Conservation (phyloP, 2,113 vertebrate genomes). For the Heloderma charlesbogerti region DNA sequence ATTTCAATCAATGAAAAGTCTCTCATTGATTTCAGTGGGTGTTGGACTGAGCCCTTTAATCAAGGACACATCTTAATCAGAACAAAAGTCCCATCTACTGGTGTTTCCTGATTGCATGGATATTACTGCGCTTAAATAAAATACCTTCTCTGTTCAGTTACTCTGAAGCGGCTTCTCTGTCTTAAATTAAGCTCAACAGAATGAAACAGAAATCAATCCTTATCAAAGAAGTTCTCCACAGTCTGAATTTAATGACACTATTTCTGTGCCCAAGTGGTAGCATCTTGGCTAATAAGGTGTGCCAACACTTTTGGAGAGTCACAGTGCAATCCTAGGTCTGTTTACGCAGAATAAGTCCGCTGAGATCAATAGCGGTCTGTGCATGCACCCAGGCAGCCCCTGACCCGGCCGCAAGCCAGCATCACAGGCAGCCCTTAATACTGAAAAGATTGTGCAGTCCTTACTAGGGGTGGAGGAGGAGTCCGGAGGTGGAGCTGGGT, state of each 20-base stretch:
- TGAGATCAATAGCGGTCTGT: neutral
- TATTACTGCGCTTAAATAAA: slow-evolving; percentile 55
- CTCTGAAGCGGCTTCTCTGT: slow-evolving; percentile 35
- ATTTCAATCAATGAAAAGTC: slow-evolving; percentile 15
- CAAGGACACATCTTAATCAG: slow-evolving; percentile 38
- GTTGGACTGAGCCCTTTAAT: slow-evolving; percentile 50
- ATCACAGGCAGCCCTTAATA: no score
- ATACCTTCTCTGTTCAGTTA: slow-evolving; percentile 45
- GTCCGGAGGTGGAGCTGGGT: no score
- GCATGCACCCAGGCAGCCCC: no score
- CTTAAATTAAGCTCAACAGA: slow-evolving; percentile 50
- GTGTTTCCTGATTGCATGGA: slow-evolving; percentile 48
- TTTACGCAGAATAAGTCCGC: neutral
- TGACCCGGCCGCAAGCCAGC: no score
- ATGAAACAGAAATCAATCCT: slow-evolving; percentile 55
- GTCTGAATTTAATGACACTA: slow-evolving; percentile 53
- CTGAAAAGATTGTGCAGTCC: no score
- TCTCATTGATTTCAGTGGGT: slow-evolving; percentile 36
- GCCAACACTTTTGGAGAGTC: slow-evolving; percentile 17
- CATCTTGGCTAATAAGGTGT: slow-evolving; percentile 40
- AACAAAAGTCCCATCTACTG: slow-evolving; percentile 45
- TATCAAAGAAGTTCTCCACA: slow-evolving; percentile 53
- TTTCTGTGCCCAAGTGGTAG: slow-evolving; percentile 47
- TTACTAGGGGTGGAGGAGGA: no score
- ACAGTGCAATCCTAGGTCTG: neutral